phyloP scores from a whole-genome alignment of 2,797 vertebrate species.

The Cichlasoma orientale region DNA sequence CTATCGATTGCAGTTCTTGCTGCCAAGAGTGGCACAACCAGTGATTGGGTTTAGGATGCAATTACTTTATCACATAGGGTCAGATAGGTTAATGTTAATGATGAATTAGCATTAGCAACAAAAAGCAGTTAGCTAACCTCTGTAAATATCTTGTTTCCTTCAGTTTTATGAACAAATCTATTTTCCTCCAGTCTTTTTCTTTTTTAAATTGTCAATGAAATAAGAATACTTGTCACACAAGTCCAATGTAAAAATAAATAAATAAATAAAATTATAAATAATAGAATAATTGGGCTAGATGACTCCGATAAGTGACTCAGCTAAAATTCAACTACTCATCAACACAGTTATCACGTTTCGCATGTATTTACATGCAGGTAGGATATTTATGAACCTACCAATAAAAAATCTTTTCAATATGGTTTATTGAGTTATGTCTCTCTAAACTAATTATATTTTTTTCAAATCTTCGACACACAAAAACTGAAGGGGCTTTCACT shows the following conservation, averaged over 20 bases:
- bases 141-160: neutral
- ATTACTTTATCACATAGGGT: no score
- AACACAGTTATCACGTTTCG: neutral
- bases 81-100: neutral
- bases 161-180: neutral
- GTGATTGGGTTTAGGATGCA: no score
- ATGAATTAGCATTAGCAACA: neutral
- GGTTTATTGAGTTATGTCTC: neutral
- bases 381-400: neutral
- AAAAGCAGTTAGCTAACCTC: neutral
- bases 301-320: neutral
- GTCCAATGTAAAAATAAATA: neutral
- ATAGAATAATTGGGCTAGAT: neutral
- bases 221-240: neutral
- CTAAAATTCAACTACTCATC: neutral
- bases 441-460: neutral
- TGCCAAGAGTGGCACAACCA: no score
- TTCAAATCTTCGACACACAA: neutral
- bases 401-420: neutral
- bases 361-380: neutral
- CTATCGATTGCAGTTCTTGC: neutral
- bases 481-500: neutral
- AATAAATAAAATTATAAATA: neutral
- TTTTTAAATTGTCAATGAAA: neutral
- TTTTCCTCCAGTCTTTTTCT: neutral